Evolutionary conservation across 2,113 vertebrate genomes (phyloP).

Genomic region (Spilogale gracilis): DNA sequence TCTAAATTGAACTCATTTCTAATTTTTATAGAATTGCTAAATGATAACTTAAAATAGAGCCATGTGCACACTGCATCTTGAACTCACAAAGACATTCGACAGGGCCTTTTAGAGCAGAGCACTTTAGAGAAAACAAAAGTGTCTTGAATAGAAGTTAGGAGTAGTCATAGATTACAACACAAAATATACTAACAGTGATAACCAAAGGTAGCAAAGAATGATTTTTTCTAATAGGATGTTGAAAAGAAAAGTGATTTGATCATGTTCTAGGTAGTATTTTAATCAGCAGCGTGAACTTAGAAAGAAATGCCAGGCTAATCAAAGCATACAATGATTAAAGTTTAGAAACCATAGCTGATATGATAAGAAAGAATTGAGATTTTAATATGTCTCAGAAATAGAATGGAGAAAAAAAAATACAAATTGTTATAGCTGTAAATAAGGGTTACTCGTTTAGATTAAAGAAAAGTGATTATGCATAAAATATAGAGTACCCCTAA

Average conservation of each 20-base stretch:
- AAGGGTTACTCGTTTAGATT: background rate
- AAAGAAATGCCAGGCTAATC: constrained; percentile 51
- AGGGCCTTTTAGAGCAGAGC: background rate
- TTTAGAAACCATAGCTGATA: background rate
- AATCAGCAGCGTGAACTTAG: constrained; percentile 38
- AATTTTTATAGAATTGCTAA: background rate
- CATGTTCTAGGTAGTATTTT: background rate
- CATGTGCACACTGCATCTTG: background rate
- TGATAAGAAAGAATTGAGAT: background rate
- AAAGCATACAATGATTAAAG: constrained; percentile 48
- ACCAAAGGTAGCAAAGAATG: background rate
- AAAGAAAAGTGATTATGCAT: background rate
- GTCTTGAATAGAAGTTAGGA: background rate
- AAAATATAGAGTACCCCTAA: background rate
- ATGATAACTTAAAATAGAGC: background rate
- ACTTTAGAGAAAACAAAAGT: background rate
- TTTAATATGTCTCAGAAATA: background rate
- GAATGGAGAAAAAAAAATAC: background rate
- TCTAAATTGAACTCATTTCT: background rate
- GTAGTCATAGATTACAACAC: background rate
- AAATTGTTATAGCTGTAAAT: background rate
- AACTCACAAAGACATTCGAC: background rate
- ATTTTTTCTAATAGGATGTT: background rate
- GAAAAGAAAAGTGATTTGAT: background rate
- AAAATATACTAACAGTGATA: background rate